Evolutionary conservation across 2,113 vertebrate genomes (phyloP), one percentile per base, ranked within the genome.

Genomic region (Sinocyclocheilus anophthalmus): DNA sequence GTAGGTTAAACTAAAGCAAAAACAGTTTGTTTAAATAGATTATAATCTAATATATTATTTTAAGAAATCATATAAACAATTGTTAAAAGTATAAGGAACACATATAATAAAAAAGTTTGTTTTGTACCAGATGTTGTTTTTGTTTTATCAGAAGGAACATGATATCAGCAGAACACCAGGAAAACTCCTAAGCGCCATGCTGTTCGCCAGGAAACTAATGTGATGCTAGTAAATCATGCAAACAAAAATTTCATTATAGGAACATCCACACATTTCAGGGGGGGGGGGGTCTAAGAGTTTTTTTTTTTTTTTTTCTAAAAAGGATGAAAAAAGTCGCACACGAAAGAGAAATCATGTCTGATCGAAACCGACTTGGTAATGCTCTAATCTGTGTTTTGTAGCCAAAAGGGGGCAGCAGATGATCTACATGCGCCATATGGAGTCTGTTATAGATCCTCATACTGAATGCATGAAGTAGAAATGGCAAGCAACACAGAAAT

Each of bases 331-430:
- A 9, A n/a, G 12, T 24, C 2, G 26, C 4, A 8, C 5, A 48
- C 11, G 50, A 45, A 48, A n/a, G 37, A 5, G 18, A 20, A 57
- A 57, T 20, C 6, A 20, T 57, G 55, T 20, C 16, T 76, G 42
- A 50, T 48, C 4, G 2, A 26, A 4, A 45, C 22, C 5, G 22
- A 24, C 22, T 24, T 5, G 12, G 24, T 26, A 22, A 14, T 48
- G 7, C 33, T 37, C 26, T 26, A 9, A 45, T 61, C 18, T 33
- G 61, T 45, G 67, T 61, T 78, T 59, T 63, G 37, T n/a, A 26
- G 33, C 86, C 92, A 48, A 90, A 37, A 94, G 93, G 89, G 92
- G 93, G 91, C 93, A 93, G 93, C 90, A 93, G 33, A 85, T 72
- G 90, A 91, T 90, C 63, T 91, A 24, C 18, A 48, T 50, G 61